Conservation (phyloP, 23 tunicate genomes). For the Clavelina lepadiformis region DNA sequence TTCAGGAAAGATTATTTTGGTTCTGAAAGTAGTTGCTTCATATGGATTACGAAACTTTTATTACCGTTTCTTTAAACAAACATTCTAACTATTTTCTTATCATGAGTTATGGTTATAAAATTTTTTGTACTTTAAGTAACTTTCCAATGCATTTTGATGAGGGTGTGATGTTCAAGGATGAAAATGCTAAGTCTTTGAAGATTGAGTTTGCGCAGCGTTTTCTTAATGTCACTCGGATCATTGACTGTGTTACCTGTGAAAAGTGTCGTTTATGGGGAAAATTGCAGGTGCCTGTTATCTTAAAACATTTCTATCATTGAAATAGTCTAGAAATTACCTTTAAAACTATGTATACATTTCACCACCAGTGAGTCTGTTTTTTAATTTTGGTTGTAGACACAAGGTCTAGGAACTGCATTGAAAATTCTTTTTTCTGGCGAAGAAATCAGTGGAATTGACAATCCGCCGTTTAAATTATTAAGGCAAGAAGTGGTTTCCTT, state of each 20-base stretch:
- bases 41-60: too few relatives aligned
- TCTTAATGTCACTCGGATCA: constrained; percentile 84
- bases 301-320: not conserved
- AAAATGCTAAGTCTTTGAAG: constrained; percentile 42
- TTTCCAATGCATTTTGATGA: constrained; percentile 99
- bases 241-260: constrained; percentile 97
- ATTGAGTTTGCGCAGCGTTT: constrained; percentile 80
- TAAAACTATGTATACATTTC: not conserved
- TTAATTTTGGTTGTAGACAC: constrained; percentile 46
- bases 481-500: constrained; percentile 85
- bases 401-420: constrained; percentile 94
- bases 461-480: constrained; percentile 22
- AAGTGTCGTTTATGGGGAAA: constrained; percentile 97
- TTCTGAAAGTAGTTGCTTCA: too few relatives aligned
- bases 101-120: too few relatives aligned
- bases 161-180: constrained; percentile 75
- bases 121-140: constrained; percentile 19
- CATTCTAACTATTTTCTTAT: too few relatives aligned
- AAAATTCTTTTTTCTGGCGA: constrained; percentile 66
- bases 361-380: not conserved
- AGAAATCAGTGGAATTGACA: constrained; percentile 26
- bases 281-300: constrained; percentile 47
- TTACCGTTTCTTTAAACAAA: too few relatives aligned
- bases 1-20: too few relatives aligned
- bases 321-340: not conserved